A percentile compares a stretch with the other conserved stretches of the same genome.
Conservation (phyloP, 2,797 vertebrate species). For the Poeciliopsis turneri region DNA sequence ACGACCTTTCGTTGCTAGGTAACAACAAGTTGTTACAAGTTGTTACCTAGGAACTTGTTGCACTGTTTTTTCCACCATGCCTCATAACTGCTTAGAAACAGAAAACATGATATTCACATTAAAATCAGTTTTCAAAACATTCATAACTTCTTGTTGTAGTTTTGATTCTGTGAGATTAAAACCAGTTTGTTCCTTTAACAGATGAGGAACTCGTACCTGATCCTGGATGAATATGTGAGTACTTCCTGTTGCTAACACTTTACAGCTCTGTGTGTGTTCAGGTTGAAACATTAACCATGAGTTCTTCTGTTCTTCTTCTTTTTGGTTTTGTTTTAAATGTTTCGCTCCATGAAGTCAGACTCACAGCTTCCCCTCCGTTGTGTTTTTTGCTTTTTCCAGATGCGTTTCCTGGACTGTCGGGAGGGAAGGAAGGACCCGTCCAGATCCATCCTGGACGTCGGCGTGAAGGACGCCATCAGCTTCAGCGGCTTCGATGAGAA, state of each 20-base stretch:
- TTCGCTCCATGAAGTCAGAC: too few species aligned
- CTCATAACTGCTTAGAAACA: too few species aligned
- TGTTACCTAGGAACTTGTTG: too few species aligned
- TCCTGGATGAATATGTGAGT: slow-evolving; percentile 98
- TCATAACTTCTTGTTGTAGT: too few species aligned
- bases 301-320: too few species aligned
- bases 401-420: slow-evolving; percentile 94
- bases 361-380: too few species aligned
- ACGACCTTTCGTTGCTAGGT: too few species aligned
- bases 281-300: too few species aligned
- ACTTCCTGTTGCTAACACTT: slow-evolving; percentile 12
- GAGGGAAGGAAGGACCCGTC: slow-evolving; percentile 93
- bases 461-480: slow-evolving; percentile 86
- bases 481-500: slow-evolving; percentile 95
- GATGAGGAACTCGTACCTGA: slow-evolving; percentile 97
- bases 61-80: too few species aligned
- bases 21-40: too few species aligned
- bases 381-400: slow-evolving; percentile 73
- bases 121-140: neutral
- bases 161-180: neutral
- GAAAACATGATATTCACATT: neutral
- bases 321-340: too few species aligned
- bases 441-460: slow-evolving; percentile 92
- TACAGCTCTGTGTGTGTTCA: neutral
- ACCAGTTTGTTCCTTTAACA: slow-evolving; percentile 56